These are phyloP conservation scores for Polyergus mexicanus DNA, from an alignment of 1,140 invertebrate species.

Conservation along the genomic window DNA sequence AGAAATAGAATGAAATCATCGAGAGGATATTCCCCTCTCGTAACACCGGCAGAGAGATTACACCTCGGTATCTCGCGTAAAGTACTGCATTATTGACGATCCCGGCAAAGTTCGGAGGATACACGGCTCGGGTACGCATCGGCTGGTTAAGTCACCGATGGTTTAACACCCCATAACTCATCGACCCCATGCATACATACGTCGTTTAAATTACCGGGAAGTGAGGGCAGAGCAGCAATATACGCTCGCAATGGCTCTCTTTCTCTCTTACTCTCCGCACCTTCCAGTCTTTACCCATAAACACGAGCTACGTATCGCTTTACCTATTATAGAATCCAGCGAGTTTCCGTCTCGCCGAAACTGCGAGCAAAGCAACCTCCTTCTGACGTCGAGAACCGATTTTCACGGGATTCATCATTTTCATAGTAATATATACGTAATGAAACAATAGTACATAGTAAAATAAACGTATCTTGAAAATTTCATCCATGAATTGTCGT, in stretches of 20 bases:
- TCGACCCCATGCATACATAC: conserved; percentile 73
- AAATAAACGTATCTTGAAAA: background rate
- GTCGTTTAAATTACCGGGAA: conserved; percentile 76
- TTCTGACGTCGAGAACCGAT: conserved; percentile 46
- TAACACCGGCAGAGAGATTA: conserved; percentile 59
- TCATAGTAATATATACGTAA: background rate
- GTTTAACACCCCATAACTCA: conserved; percentile 84
- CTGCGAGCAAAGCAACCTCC: conserved; percentile 55
- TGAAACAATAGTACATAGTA: too few relatives aligned
- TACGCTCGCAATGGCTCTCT: conserved; percentile 57
- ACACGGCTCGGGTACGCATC: conserved; percentile 57
- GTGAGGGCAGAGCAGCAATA: conserved; percentile 65
- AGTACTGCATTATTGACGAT: conserved; percentile 64
- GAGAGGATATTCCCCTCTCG: conserved; percentile 26
- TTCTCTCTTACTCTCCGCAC: conserved; percentile 43
- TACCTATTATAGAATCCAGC: conserved; percentile 66
- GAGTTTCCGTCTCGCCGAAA: conserved; percentile 63
- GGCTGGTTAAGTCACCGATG: conserved; percentile 79
- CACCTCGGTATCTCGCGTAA: conserved; percentile 61
- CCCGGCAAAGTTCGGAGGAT: conserved; percentile 67
- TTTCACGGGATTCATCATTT: conserved; percentile 43
- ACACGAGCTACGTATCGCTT: conserved; percentile 67
- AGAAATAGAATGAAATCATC: conserved; percentile 17
- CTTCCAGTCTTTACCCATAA: conserved; percentile 59
- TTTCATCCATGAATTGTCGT: background rate